Percentiles rank a stretch among this genome's conserved stretches.
phyloP scores from a whole-genome alignment of 2,888 invertebrate species.

The Acronicta leporina region DNA sequence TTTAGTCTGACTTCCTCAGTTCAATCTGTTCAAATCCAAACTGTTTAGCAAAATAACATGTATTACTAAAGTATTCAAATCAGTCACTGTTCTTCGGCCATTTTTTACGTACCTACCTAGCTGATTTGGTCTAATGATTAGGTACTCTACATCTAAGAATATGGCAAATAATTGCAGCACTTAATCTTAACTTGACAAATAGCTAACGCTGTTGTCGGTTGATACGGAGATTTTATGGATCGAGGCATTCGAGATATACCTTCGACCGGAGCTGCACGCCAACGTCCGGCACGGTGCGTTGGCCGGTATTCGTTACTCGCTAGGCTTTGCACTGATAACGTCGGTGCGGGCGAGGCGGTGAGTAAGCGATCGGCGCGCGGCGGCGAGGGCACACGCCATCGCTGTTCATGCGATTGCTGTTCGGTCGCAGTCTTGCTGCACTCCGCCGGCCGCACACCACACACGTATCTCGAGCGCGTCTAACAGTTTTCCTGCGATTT shows the following conservation, averaged over 20 bases:
- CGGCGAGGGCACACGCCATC: slow-evolving; percentile 48
- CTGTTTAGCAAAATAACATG: slow-evolving; percentile 26
- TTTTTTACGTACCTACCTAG: slow-evolving; percentile 38
- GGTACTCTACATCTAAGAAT: slow-evolving; percentile 9
- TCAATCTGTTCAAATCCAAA: slow-evolving; percentile 12
- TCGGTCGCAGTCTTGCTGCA: slow-evolving; percentile 67
- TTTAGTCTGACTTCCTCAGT: background rate
- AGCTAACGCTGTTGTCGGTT: slow-evolving; percentile 22
- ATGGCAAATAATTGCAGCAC: slow-evolving; percentile 43
- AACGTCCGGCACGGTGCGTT: slow-evolving; percentile 34
- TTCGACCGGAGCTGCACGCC: slow-evolving; percentile 20
- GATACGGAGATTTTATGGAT: slow-evolving; percentile 43
- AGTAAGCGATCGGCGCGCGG: slow-evolving; percentile 52
- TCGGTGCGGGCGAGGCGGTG: no score
- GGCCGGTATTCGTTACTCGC: slow-evolving; percentile 66
- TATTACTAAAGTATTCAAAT: slow-evolving; percentile 37
- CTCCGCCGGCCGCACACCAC: slow-evolving; percentile 55
- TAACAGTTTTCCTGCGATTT: slow-evolving; percentile 64
- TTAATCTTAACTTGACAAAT: slow-evolving; percentile 36
- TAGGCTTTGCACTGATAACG: slow-evolving; percentile 81
- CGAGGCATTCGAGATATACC: slow-evolving; percentile 3
- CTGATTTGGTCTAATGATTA: slow-evolving; percentile 54
- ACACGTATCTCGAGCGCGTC: slow-evolving; percentile 40
- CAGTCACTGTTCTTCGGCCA: slow-evolving; percentile 32
- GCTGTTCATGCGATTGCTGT: slow-evolving; percentile 49